Evolutionary conservation across 2,113 vertebrate species (phyloP).

Genomic region (Lucifuga dentata): DNA sequence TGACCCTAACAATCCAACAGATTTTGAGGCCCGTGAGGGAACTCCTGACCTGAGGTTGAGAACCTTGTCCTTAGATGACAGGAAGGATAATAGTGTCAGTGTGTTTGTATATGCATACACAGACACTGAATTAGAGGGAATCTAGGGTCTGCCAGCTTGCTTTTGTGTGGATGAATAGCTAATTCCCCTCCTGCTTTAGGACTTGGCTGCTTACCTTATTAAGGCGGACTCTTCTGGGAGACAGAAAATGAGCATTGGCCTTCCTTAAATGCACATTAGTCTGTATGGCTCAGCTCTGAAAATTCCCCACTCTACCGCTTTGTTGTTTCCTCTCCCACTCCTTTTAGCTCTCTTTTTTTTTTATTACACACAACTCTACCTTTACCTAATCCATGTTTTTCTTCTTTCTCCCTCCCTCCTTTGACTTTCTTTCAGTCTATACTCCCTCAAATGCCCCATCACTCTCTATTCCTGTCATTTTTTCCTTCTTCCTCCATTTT

Average conservation of each 20-base stretch:
- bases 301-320: not conserved
- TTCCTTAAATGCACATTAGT: slow-evolving; percentile 58
- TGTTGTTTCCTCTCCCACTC: not conserved
- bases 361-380: not conserved
- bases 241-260: slow-evolving; percentile 59
- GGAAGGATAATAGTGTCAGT: slow-evolving; percentile 55
- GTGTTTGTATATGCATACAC: slow-evolving; percentile 19
- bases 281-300: slow-evolving; percentile 33
- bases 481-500: not conserved
- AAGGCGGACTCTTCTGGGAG: slow-evolving; percentile 64
- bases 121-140: slow-evolving; percentile 33
- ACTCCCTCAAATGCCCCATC: too few species aligned
- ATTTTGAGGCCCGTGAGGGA: too few species aligned
- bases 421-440: not conserved
- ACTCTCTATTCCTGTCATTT: not conserved
- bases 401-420: too few species aligned
- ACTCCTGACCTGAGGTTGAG: slow-evolving; percentile 1
- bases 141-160: slow-evolving; percentile 64
- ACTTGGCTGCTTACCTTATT: slow-evolving; percentile 68
- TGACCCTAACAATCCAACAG: too few species aligned
- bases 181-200: slow-evolving; percentile 66
- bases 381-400: too few species aligned
- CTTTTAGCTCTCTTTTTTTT: not conserved
- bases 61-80: slow-evolving; percentile 31
- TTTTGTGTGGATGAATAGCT: slow-evolving; percentile 71